Percentiles rank a stretch among this genome's conserved stretches.
phyloP scores from a whole-genome alignment of 2,888 invertebrate species.

The Ochlodes sylvanus region DNA sequence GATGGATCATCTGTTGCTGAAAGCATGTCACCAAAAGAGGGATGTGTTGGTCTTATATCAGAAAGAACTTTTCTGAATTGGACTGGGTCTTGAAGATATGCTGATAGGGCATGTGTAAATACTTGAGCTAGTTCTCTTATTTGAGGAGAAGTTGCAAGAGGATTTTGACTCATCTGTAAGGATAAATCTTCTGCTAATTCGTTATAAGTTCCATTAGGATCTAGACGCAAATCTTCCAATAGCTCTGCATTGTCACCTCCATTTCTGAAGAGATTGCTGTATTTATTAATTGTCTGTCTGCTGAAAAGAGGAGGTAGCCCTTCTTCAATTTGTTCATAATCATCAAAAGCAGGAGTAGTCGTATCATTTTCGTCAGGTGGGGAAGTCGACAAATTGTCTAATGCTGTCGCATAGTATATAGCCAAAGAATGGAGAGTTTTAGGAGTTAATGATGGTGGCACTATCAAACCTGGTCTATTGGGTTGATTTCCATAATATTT shows the following conservation, averaged over 20 bases:
- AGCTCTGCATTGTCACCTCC: conserved; percentile 65
- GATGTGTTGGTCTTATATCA: conserved; percentile 92
- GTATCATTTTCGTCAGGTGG: conserved; percentile 65
- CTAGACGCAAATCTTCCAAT: conserved; percentile 71
- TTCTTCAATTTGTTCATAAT: conserved; percentile 73
- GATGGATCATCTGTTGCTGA: conserved; percentile 66
- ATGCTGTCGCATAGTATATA: conserved; percentile 90
- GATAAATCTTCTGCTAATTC: conserved; percentile 83
- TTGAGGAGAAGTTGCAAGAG: conserved; percentile 86
- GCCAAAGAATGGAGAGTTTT: conserved; percentile 92
- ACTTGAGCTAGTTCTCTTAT: conserved; percentile 92
- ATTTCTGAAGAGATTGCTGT: conserved; percentile 75
- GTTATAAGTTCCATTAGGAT: conserved; percentile 73
- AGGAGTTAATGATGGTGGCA: conserved; percentile 90
- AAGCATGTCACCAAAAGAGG: conserved; percentile 81
- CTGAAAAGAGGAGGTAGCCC: conserved; percentile 87
- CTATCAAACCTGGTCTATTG: conserved; percentile 86
- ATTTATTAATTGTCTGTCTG: conserved; percentile 87
- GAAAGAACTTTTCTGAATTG: conserved; percentile 91
- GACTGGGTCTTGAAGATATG: conserved; percentile 93
- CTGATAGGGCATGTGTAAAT: conserved; percentile 92
- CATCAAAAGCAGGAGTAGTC: conserved; percentile 63
- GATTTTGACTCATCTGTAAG: conserved; percentile 87
- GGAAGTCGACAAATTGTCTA: conserved; percentile 83
- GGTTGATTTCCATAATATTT: conserved; percentile 74